Evolutionary conservation across 92 coral and sea anemone species (phyloP).

Genomic region (Chrysogorgia sp.): DNA sequence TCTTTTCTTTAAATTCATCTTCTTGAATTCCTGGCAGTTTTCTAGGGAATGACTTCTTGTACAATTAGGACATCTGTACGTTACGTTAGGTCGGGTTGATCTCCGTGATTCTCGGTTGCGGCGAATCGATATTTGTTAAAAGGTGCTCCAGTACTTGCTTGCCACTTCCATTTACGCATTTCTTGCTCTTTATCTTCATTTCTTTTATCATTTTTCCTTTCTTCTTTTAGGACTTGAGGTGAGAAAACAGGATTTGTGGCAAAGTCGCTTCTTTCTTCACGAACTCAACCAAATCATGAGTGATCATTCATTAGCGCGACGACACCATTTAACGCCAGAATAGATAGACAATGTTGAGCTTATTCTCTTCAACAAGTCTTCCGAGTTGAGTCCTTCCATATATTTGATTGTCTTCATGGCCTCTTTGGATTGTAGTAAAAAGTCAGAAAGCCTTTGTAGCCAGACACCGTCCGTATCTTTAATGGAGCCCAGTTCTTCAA

Average conservation of each 20-base stretch:
- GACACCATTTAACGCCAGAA: conserved; percentile 48
- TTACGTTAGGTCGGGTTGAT: not conserved
- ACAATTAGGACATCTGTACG: conserved; percentile 9
- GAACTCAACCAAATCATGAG: conserved; percentile 39
- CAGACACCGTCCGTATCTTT: conserved; percentile 34
- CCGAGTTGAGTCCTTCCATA: conserved; percentile 57
- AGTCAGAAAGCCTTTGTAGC: conserved; percentile 43
- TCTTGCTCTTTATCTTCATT: conserved; percentile 4
- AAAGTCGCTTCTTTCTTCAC: conserved; percentile 47
- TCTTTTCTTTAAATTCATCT: conserved; percentile 45
- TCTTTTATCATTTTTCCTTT: conserved; percentile 1
- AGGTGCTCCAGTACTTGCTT: conserved; percentile 14
- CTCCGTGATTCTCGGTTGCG: not conserved
- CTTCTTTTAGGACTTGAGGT: conserved; percentile 52
- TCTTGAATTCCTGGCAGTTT: conserved; percentile 35
- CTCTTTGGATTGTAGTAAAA: conserved; percentile 50
- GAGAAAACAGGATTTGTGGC: conserved; percentile 61
- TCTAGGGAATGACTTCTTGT: conserved; percentile 27
- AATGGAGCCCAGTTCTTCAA: conserved; percentile 50
- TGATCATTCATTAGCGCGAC: conserved; percentile 33
- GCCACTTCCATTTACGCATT: too few relatives aligned
- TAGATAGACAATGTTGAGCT: conserved; percentile 28
- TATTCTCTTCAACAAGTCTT: conserved; percentile 22
- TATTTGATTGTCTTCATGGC: conserved; percentile 51
- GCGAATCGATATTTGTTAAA: conserved; percentile 4